Evolutionary conservation across 2,888 invertebrate genomes (phyloP), one percentile per base, ranked within the genome.

Genomic region (Leptinotarsa peninsularis): DNA sequence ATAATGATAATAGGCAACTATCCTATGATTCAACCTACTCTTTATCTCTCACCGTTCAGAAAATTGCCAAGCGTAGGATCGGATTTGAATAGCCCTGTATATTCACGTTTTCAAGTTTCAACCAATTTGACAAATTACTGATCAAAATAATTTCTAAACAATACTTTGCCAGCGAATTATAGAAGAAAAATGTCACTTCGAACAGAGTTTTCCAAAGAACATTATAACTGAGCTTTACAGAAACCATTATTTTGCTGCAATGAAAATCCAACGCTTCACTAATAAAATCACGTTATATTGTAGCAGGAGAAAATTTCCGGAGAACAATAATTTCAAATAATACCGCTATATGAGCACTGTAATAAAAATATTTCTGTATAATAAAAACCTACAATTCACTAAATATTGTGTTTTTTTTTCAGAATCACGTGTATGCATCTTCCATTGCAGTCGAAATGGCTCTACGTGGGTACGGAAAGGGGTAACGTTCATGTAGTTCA

Each of bases 401-500:
- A 14, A 58, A 58, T 21, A 58, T 58, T 43, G 43, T 7, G 10
- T 63, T 43, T 63, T 63, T 43, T 75, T 82, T 88, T 3, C 90
- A 98, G 98, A 89, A 96, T 99, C 87, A 98, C 98, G 75, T 96
- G 94, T 90, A 93, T 98, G 87, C 95, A 97, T 90, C 92, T 99
- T 86, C 98, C 99, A 78, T 94, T 99, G 87, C 97, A 97, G 90
- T 97, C 98, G 87, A 98, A 98, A 91, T 99, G 99, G 99, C 90
- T 99, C 86, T 98, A 98, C 91, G 95, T 99, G 83, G 99, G 99
- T 84, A 98, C 99, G 75, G 98, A 99, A 89, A 93, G 96, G 83
- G 99, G 99, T 81, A 99, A 99, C 91, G 95, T 99, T 85, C 98
- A 99, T 90, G 93, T 99, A 82, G 96, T 98, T 86, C 96, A 98